These are phyloP conservation scores for Hylia prasina DNA, from an alignment of 2,113 vertebrate genomes.

Conservation along the genomic window DNA sequence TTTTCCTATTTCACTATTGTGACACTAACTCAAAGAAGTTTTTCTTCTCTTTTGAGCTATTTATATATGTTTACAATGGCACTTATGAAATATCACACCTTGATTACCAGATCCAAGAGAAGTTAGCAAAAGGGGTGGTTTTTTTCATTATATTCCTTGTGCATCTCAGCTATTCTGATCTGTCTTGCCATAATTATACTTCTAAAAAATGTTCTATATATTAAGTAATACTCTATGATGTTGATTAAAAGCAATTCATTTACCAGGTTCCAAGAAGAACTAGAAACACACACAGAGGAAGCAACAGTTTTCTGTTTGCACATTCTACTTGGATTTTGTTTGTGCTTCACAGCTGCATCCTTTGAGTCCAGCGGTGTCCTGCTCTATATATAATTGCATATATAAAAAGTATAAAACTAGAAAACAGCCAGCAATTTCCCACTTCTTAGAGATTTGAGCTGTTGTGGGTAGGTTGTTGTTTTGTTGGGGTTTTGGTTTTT, in stretches of 20 bases:
- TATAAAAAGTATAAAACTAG: not conserved
- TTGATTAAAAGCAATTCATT: not conserved
- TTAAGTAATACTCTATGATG: not conserved
- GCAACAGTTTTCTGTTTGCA: not conserved
- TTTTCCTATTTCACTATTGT: not conserved
- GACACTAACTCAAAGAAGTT: not conserved
- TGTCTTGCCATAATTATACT: not conserved
- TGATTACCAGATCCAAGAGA: not conserved
- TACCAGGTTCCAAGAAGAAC: not conserved
- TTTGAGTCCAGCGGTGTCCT: not conserved
- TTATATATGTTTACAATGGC: not conserved
- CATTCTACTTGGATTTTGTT: not conserved
- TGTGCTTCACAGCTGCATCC: not conserved
- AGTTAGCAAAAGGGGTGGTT: not conserved
- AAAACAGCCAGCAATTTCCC: not conserved
- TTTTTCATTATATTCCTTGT: not conserved
- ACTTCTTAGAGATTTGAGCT: not conserved
- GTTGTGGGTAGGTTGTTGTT: fast-evolving
- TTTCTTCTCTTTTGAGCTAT: not conserved
- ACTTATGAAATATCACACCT: not conserved
- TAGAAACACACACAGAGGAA: not conserved
- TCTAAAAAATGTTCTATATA: not conserved
- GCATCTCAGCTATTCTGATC: not conserved
- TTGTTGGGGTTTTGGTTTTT: not conserved
- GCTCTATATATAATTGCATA: not conserved